Conservation (phyloP, 2,113 vertebrate species). For the Aythya baeri region DNA sequence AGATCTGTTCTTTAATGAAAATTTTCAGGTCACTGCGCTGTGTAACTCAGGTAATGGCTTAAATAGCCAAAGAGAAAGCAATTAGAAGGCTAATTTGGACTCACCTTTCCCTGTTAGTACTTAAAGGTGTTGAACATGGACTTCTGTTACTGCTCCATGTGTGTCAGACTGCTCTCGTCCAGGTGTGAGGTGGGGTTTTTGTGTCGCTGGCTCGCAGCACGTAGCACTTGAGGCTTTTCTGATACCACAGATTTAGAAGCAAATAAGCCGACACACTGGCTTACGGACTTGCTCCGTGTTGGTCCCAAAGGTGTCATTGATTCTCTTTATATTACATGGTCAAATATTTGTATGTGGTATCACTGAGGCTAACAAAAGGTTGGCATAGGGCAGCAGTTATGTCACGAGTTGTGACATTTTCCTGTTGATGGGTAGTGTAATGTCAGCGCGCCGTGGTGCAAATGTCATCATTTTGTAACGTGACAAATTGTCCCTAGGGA, state of each 20-base stretch:
- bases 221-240: neutral
- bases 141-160: slow-evolving; percentile 27
- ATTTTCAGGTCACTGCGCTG: neutral
- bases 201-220: neutral
- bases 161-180: neutral
- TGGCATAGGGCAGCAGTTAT: neutral
- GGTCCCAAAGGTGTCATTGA: neutral
- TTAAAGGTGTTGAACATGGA: neutral
- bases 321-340: neutral
- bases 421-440: neutral
- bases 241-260: neutral
- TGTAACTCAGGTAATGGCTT: slow-evolving; percentile 40
- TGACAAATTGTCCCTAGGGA: slow-evolving; percentile 1
- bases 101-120: neutral
- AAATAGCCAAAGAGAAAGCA: slow-evolving; percentile 38
- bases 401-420: slow-evolving; percentile 27
- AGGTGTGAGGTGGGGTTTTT: neutral
- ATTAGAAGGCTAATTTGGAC: slow-evolving; percentile 42
- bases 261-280: neutral
- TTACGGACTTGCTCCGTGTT: neutral
- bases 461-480: slow-evolving; percentile 32
- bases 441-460: neutral
- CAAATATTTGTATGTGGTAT: slow-evolving; percentile 10
- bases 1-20: neutral
- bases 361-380: neutral